phyloP scores from a whole-genome alignment of 2,113 vertebrate species.

The Pterophyllum scalare region DNA sequence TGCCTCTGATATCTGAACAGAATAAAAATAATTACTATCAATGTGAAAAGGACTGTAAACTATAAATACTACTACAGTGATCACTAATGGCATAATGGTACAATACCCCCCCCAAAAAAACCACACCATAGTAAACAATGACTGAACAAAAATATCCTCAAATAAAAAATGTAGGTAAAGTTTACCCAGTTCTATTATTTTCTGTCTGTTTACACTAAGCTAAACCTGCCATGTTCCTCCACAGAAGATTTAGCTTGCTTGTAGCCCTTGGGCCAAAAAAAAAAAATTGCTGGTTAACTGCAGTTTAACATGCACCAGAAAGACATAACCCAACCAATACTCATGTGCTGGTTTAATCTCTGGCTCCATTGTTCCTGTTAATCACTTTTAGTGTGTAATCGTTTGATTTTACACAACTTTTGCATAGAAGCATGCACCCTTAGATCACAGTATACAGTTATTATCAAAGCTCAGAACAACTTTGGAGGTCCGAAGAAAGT shows the following conservation, averaged over 20 bases:
- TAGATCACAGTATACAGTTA: background rate
- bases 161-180: too few relatives aligned
- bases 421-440: fast-evolving
- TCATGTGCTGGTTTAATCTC: background rate
- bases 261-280: background rate
- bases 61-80: background rate
- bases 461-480: background rate
- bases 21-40: background rate
- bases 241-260: background rate
- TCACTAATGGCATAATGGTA: too few relatives aligned
- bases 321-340: background rate
- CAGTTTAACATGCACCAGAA: background rate
- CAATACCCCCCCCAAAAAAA: too few relatives aligned
- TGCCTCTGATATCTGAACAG: conserved; percentile 64
- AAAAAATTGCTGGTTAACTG: background rate
- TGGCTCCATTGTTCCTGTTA: background rate
- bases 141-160: too few relatives aligned
- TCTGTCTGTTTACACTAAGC: background rate
- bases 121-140: too few relatives aligned
- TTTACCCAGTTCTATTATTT: too few relatives aligned
- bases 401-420: background rate
- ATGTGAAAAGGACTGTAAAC: background rate
- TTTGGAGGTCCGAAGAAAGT: background rate
- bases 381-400: background rate
- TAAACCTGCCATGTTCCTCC: background rate